Base-by-base conservation (phyloP, 1,140 invertebrate species). In the Dendrolimus punctatus region DNA sequence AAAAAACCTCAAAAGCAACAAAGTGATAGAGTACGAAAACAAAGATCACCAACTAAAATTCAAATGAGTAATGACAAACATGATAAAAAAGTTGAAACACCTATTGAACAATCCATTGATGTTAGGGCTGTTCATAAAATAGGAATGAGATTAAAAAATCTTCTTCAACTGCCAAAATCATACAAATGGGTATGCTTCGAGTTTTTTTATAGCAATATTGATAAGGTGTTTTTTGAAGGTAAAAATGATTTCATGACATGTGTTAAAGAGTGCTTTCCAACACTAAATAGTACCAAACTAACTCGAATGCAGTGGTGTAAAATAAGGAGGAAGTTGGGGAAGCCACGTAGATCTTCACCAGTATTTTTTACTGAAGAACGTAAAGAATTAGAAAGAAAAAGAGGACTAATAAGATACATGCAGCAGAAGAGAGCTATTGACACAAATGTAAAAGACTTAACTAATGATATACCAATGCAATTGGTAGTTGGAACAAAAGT, bases 141-240 rank as follows among this genome's bases (percentile, higher is more conserved):
- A 68, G 97, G 97, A 2, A 91, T 96, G 83, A 88, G 96, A 60
- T 87, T 99, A 43, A 90, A 97, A 66, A 99, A 99, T 88, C 89
- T 99, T n/a, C 89, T 99, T 0, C 99, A 99, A 88, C 87, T 99
- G 60, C 98, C 98, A 0, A 99, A 99, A 89, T 98, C 98, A 23
- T 97, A 99, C 82, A 98, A 98, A 88, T 99, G 97, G 97, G 97
- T 99, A 2, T 99, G 96, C 77, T 99, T 97, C 86, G 98, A 99
- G 82, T 99, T 97, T 93, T 99, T 99, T 88, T 99, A 99, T 80
- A 99, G 97, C 67, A 99, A 98, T 76, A 94, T 99, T 65, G 98
- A 99, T 82, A 96, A 95, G 73, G 93, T 96, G 47, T 88, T 99
- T 6, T 99, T 99, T 87, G 91, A 96, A 62, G 96, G 96, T 48